Base-by-base conservation (phyloP, 2,797 vertebrate species). In the Pipistrellus pygmaeus region DNA sequence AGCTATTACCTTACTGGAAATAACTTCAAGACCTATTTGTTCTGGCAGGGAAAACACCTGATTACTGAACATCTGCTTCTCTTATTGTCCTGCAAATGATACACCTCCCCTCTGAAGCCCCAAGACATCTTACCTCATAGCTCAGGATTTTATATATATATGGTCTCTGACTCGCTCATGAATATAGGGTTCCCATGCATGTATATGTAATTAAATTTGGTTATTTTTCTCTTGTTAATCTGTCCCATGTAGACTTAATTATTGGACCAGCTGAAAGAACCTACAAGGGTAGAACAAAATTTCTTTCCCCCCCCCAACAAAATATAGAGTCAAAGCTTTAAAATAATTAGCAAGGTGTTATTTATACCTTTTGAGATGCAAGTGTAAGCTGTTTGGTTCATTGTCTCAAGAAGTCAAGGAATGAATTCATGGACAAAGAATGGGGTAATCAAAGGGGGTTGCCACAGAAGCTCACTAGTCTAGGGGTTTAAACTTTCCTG, bases 271-370 rank as follows among this genome's bases (percentile, higher is more conserved):
- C 20, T 48, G 20, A 48, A 51, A 68, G n/a, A 35, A 20, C 20
- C 14, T 25, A 66, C 10, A 83, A 68, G 62, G n/a, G 44, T 25
- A 66, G 14, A 35, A 30, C 8, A 48, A 66, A 48, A 68, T 66
- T 25, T 48, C 62, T 83, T 25, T n/a, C 44, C 35, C 44, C 44
- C 35, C 44, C 21, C 30, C 21, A 21, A 35, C 44, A 25, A 96
- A 78, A 88, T 53, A 83, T 1, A 57, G 25, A 90, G 23, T 32
- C 57, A 35, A 25, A 38, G 7, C 25, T 92, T 85, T 64, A 68
- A 88, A 96, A 94, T 18, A 72, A 30, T 32, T 76, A 88, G 18
- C 27, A 51, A 62, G 23, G 46, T 82, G 7, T 11, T 85, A 64
- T 68, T 64, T 85, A 32, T 71, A 71, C 12, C 25, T 12, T 60